Evolutionary conservation across 1,140 invertebrate species (phyloP).

Genomic region (Brachionus sp.): DNA sequence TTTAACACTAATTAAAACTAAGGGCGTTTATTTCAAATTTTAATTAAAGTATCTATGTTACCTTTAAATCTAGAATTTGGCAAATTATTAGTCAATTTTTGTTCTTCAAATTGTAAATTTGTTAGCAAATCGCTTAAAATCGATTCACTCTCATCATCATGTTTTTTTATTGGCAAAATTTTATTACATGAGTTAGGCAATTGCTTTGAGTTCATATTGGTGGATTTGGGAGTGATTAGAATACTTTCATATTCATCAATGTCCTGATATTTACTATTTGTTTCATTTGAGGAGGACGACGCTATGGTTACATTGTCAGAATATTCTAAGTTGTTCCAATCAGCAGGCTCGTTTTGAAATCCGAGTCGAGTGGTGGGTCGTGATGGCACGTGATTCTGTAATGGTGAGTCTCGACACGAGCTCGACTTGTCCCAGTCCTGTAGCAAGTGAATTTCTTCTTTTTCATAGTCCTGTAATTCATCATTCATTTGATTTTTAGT

Average conservation of each 20-base stretch:
- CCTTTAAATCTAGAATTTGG: conserved; percentile 3
- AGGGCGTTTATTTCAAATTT: neutral
- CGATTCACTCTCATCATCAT: neutral
- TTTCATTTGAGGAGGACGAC: neutral
- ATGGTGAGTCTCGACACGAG: neutral
- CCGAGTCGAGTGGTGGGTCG: neutral
- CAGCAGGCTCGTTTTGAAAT: neutral
- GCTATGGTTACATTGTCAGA: conserved; percentile 19
- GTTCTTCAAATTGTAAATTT: neutral
- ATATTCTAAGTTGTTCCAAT: conserved; percentile 23
- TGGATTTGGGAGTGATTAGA: neutral
- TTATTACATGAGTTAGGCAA: neutral
- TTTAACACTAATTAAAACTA: neutral
- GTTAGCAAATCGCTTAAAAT: conserved; percentile 11
- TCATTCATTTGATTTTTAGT: neutral
- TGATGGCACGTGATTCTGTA: neutral
- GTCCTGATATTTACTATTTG: conserved; percentile 5
- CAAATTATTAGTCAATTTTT: neutral
- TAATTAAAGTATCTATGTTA: conserved; percentile 16
- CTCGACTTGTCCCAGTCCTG: conserved; percentile 2
- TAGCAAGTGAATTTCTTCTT: neutral
- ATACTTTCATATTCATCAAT: conserved; percentile 13
- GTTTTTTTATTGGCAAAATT: neutral
- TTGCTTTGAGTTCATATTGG: neutral
- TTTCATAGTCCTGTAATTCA: neutral